Evolutionary conservation across 2,113 vertebrate genomes (phyloP), one percentile per base, ranked within the genome.

Genomic region (Brienomyrus longianalis): DNA sequence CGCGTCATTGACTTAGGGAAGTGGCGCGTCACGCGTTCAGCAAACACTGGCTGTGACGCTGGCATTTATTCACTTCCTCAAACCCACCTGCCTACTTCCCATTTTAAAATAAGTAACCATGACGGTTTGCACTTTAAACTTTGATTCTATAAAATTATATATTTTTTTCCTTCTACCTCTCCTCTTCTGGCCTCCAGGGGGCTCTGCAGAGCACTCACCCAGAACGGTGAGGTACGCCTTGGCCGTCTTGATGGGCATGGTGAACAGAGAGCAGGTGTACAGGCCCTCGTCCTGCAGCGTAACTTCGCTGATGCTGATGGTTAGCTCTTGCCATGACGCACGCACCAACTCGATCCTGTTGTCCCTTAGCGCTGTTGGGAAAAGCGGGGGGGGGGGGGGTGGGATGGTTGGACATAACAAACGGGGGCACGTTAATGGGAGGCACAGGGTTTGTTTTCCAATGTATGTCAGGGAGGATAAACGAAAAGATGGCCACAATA

Each of bases 201-300:
- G 88, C 10, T 51, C 27, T 59, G 47, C 50, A 2, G 59, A 23
- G 89, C 45, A 95, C 98, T 97, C 91, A 99, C 98, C 98, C 0
- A 99, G 95, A 80, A 99, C 98, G 0, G 97, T 99, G 91, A 99
- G 96, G 94, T 97, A 99, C 94, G 98, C 98, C 95, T 97, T 99
- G 94, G 98, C 98, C 48, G 97, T 99, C 95, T 98, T 98, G 94
- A 99, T 97, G 43, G 98, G 98, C 98, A 99, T 99, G 83, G 98
- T 99, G 95, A 99, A 99, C 90, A 99, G 97, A 11, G 98, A 99
- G 91, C 98, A 99, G 92, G 98, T 99, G 93, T 99, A 99, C 92
- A 97, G 97, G 90, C 98, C 98, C 93, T 99, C 98, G 87, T 99
- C 98, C 0, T 96, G 95, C 93, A 99, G 96, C 9, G 96, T 95